Conservation (phyloP, 1,140 invertebrate genomes). For the Dinoponera quadriceps region DNA sequence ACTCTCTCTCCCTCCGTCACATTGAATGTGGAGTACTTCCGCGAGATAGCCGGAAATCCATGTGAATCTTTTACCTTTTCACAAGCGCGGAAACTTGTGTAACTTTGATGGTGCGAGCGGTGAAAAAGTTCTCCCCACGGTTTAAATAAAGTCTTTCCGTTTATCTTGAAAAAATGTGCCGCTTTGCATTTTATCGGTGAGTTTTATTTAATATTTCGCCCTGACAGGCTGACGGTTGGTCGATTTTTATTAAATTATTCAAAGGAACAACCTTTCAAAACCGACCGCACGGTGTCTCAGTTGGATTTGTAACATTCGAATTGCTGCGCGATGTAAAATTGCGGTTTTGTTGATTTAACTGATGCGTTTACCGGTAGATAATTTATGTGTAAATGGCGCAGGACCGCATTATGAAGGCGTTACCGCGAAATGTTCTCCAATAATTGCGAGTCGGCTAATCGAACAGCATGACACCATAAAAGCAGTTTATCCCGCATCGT, state of each 20-base stretch:
- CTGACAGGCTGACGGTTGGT: not conserved
- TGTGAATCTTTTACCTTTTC: too few species aligned
- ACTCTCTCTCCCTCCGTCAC: too few species aligned
- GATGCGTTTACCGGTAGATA: constrained; percentile 39
- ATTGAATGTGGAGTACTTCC: too few species aligned
- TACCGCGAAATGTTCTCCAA: constrained; percentile 56
- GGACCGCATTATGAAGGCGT: constrained; percentile 51
- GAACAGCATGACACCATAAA: constrained; percentile 50
- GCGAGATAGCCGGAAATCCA: too few species aligned
- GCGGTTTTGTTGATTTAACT: constrained; percentile 41
- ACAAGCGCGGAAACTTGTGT: not conserved
- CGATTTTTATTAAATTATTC: constrained; percentile 20
- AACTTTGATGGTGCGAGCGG: not conserved
- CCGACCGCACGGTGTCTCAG: not conserved
- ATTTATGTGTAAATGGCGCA: constrained; percentile 55
- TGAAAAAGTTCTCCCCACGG: not conserved
- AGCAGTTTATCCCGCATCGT: constrained; percentile 56
- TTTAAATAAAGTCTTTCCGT: not conserved
- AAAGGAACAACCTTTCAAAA: constrained; percentile 11
- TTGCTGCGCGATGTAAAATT: constrained; percentile 33
- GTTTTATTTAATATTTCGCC: not conserved
- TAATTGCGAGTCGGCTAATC: constrained; percentile 60
- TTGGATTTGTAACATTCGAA: constrained; percentile 31
- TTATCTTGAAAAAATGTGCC: not conserved
- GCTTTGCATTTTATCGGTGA: not conserved